These are phyloP conservation scores for Bombyx mandarina DNA, from an alignment of 1,140 invertebrate genomes.

Conservation along the genomic window DNA sequence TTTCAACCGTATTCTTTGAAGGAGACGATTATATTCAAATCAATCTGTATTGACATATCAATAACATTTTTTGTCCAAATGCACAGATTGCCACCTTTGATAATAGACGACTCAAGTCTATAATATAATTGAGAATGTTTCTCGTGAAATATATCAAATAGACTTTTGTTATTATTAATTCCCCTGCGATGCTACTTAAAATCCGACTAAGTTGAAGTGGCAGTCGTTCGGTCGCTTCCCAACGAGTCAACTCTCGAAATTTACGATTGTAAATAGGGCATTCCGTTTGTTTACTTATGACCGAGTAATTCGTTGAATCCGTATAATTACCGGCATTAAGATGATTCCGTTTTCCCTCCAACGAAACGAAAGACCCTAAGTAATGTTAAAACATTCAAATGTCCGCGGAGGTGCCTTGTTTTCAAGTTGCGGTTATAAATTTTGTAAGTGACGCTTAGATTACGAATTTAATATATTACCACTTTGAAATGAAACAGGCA, in stretches of 20 bases:
- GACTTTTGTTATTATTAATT: not conserved
- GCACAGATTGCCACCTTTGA: too few species aligned
- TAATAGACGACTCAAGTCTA: too few species aligned
- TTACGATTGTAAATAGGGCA: constrained; percentile 65
- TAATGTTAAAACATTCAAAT: constrained; percentile 65
- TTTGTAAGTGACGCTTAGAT: constrained; percentile 20
- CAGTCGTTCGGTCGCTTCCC: too few species aligned
- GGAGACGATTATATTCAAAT: too few species aligned
- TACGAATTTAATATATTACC: constrained; percentile 3
- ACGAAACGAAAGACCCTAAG: constrained; percentile 41
- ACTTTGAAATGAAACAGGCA: too few species aligned
- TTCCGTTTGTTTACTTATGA: constrained; percentile 67
- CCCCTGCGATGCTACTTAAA: constrained; percentile 4
- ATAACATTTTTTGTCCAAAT: too few species aligned
- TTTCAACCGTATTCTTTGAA: too few species aligned
- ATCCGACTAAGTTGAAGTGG: too few species aligned
- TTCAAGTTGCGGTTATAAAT: constrained; percentile 55
- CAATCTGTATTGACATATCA: too few species aligned
- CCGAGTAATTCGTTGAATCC: constrained; percentile 64
- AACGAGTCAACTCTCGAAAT: constrained; percentile 27
- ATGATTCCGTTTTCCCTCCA: constrained; percentile 50
- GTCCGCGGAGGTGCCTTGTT: constrained; percentile 37
- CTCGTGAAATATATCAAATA: too few species aligned
- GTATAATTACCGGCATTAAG: constrained; percentile 68
- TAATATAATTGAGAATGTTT: too few species aligned